Evolutionary conservation across 1,140 invertebrate species (phyloP), one percentile per base, ranked within the genome.

Genomic region (Drosophila pseudoananassae): DNA sequence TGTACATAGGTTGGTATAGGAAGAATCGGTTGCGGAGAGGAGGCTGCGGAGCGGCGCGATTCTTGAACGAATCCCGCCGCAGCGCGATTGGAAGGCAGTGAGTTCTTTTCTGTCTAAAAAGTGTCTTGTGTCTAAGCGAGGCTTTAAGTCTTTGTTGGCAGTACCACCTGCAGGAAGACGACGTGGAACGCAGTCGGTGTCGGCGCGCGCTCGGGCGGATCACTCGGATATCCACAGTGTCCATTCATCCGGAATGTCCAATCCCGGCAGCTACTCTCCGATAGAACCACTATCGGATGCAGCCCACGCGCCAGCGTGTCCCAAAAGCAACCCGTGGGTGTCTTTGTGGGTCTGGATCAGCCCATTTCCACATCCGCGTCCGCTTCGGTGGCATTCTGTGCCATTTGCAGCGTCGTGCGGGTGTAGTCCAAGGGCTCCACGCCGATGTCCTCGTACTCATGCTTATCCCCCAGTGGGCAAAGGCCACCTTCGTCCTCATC

Each of bases 111-210:
- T 66, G 47, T 66, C 43, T 60, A 33, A 73, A 27, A n/a, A 77
- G 49, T 51, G 43, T 46, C 43, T 46, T 46, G 43, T 81, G 66
- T 73, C 38, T 85, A 84, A 84, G 81, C 81, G 81, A 84, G 81
- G 81, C 82, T 84, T 76, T 84, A 87, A 84, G 84, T 84, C 84
- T 84, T 84, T 84, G 65, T 84, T 80, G 51, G 65, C 63, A 74
- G 51, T 74, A 65, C 55, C 70, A 56, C 70, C 61, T 75, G 72
- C 60, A 52, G 73, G 71, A 57, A 66, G 72, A 52, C 51, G 58
- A 49, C 73, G 72, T 75, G 71, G 71, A 75, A 74, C 70, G 71
- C 71, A 65, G 53, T 65, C 70, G 36, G 40, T 43, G 36, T 43
- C 52, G 38, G 71, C 59, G 59, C 59, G 59, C 71, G 38, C 40